Evolutionary conservation across 2,797 vertebrate species (phyloP), one percentile per base, ranked within the genome.

Genomic region (Choloepus didactylus): DNA sequence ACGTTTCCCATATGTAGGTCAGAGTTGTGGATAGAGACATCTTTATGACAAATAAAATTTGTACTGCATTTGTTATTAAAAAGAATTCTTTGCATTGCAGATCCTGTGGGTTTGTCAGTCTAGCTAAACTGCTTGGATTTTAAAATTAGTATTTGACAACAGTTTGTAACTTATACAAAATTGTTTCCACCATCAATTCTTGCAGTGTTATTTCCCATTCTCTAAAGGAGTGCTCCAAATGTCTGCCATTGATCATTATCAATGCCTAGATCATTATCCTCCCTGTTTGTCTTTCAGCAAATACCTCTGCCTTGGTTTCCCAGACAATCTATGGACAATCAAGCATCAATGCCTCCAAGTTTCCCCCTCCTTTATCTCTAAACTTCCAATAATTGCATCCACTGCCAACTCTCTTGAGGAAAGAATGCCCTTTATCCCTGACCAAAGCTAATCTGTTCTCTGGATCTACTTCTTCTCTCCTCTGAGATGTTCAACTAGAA

Each of bases 131-230:
- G 15, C 29, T 64, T 92, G 25, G 15, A 73, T 76, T 84, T 91
- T 77, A 79, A 59, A 67, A 86, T 87, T 44, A 75, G 46, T 11
- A 90, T 66, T 91, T 89, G n/a, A 91, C 35, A 83, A 59, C 49
- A 76, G 19, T 46, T n/a, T 85, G 5, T 77, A 82, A 73, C 35
- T 87, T 54, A 85, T 35, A 80, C 9, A 25, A 46, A 60, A 67
- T n/a, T 9, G 23, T 54, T 96, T 88, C 90, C 25, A 80, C n/a
- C 59, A 79, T 38, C 27, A 88, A 11, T 49, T 23, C 51, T 94
- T 94, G 80, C 31, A 95, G 83, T 59, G 46, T 16, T 62, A 19
- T 79, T 91, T 96, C 51, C 25, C 19, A 70, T 66, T 85, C 44
- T 62, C 27, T 46, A 38, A 56, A 64, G 38, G 10, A 91, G 70